Percentiles rank a stretch among this genome's conserved stretches.
Evolutionary conservation across 2,888 invertebrate species (phyloP).

Genomic region (Noctua pronuba): DNA sequence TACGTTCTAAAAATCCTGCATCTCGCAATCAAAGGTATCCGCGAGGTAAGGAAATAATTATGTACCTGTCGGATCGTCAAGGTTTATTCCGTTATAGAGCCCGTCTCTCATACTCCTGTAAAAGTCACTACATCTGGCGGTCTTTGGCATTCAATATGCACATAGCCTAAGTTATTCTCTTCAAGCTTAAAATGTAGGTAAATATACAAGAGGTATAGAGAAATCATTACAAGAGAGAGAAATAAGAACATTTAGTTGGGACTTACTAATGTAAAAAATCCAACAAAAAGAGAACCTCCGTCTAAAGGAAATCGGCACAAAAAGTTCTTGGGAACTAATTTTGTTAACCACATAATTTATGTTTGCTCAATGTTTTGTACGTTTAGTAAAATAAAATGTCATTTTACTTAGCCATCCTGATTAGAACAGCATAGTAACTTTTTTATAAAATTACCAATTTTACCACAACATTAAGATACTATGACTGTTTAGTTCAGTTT

Average conservation of each 20-base stretch:
- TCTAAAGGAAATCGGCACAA: constrained; percentile 37
- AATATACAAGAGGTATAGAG: background rate
- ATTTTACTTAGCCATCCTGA: constrained; percentile 40
- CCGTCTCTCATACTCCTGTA: background rate
- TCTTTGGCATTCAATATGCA: background rate
- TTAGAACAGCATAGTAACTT: constrained; percentile 1
- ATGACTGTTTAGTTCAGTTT: too few relatives aligned
- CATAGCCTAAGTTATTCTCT: background rate
- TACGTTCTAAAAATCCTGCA: background rate
- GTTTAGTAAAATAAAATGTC: background rate
- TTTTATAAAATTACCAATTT: background rate
- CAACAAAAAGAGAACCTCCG: constrained; percentile 36
- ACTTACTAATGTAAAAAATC: constrained; percentile 57
- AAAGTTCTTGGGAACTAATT: constrained; percentile 48
- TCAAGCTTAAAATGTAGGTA: background rate
- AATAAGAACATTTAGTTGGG: background rate
- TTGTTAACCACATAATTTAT: constrained; percentile 40
- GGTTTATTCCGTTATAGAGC: too few relatives aligned
- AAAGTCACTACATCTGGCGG: background rate
- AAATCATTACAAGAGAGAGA: background rate
- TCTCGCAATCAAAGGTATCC: background rate
- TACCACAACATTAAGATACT: background rate
- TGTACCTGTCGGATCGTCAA: too few relatives aligned
- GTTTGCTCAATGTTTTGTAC: background rate
- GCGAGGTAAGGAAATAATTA: background rate